A percentile compares a stretch with the other conserved stretches of the same genome.
phyloP scores from a whole-genome alignment of 2,113 vertebrate genomes.

The Peromyscus californicus region DNA sequence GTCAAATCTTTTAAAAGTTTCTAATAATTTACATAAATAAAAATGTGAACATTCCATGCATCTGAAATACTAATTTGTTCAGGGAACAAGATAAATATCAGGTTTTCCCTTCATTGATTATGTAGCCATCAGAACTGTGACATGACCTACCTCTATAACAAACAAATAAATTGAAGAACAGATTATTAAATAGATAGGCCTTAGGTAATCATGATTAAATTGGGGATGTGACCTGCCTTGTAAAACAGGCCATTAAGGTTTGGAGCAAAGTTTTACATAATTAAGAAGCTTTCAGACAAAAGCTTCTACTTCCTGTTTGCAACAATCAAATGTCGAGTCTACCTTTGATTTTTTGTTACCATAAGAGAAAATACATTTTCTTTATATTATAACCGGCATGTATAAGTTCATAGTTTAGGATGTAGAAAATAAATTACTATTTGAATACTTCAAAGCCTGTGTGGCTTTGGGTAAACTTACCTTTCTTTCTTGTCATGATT shows the following conservation, averaged over 20 bases:
- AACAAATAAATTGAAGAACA: constrained; percentile 28
- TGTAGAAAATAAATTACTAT: neutral
- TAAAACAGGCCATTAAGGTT: constrained; percentile 15
- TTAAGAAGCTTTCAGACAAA: neutral
- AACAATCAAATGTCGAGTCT: neutral
- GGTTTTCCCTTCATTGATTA: constrained; percentile 56
- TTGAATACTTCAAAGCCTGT: neutral
- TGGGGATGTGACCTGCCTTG: neutral
- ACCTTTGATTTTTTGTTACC: neutral
- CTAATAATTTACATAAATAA: constrained; percentile 60
- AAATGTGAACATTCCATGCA: constrained; percentile 17
- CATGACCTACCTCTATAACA: constrained; percentile 29
- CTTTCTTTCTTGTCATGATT: neutral
- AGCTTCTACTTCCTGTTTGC: neutral
- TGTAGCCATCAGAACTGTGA: constrained; percentile 39
- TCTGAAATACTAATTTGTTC: constrained; percentile 62
- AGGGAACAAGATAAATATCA: constrained; percentile 56
- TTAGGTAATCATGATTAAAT: neutral
- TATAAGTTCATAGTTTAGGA: neutral
- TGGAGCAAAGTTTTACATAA: constrained; percentile 19
- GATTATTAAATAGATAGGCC: constrained; percentile 48
- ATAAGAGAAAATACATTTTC: constrained; percentile 7
- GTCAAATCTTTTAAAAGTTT: neutral
- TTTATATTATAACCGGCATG: neutral
- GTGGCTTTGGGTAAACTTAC: neutral